phyloP scores from a whole-genome alignment of 2,888 invertebrate species.

The Abrostola triplasia region DNA sequence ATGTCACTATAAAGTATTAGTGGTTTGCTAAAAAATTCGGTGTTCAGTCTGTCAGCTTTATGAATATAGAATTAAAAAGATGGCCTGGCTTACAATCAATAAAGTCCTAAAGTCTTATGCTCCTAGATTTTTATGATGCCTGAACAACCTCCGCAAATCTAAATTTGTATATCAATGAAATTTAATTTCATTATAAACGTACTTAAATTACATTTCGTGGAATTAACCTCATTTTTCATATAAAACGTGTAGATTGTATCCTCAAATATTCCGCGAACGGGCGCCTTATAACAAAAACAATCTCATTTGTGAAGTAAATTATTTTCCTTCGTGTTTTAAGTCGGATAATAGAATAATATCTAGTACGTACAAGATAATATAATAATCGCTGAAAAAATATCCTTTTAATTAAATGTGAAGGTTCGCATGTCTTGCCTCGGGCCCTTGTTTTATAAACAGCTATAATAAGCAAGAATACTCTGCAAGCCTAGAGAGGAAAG shows the following conservation, averaged over 20 bases:
- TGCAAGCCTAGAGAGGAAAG: slow-evolving; percentile 21
- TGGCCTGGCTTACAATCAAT: no score
- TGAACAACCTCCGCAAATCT: no score
- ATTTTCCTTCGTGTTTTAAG: slow-evolving; percentile 33
- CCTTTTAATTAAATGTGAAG: slow-evolving; percentile 56
- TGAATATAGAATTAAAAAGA: no score
- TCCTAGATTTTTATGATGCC: no score
- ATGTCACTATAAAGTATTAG: no score
- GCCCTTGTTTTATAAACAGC: slow-evolving; percentile 46
- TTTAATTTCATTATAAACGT: no score
- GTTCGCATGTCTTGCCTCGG: slow-evolving; percentile 54
- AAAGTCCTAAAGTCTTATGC: no score
- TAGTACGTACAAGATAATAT: slow-evolving; percentile 30
- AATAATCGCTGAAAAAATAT: slow-evolving; percentile 47
- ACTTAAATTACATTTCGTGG: no score
- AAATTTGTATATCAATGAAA: no score
- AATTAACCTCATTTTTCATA: no score
- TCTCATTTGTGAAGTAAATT: slow-evolving; percentile 28
- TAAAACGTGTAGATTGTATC: background rate
- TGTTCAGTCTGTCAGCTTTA: no score
- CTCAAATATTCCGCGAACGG: slow-evolving; percentile 11
- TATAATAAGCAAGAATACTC: slow-evolving; percentile 23
- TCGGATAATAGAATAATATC: slow-evolving; percentile 28
- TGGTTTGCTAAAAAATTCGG: no score
- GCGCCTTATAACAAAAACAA: slow-evolving; percentile 16